Evolutionary conservation across 2,797 vertebrate genomes (phyloP).

Genomic region (Intellagama lesueurii): DNA sequence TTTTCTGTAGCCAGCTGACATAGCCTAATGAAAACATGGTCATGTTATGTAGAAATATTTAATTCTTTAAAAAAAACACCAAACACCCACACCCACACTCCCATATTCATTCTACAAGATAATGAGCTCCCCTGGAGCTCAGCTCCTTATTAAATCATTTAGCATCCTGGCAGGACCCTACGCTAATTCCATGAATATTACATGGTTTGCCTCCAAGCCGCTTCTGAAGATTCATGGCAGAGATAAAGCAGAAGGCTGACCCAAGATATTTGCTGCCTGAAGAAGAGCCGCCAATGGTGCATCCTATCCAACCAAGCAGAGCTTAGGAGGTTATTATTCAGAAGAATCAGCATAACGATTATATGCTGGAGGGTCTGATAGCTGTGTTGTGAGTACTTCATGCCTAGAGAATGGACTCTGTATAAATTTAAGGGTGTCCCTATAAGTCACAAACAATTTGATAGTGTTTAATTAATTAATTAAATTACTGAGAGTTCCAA

Average conservation of each 20-base stretch:
- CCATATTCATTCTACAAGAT: conserved; percentile 20
- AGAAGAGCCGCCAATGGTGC: not conserved
- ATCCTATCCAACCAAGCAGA: not conserved
- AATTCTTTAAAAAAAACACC: conserved; percentile 40
- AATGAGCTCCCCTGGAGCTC: conserved; percentile 28
- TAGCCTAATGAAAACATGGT: conserved; percentile 45
- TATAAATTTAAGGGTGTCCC: too few species aligned
- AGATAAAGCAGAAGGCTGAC: not conserved
- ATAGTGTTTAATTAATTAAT: too few species aligned
- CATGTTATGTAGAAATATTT: conserved; percentile 45
- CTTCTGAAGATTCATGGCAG: conserved; percentile 42
- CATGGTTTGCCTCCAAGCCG: conserved; percentile 39
- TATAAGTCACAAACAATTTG: too few species aligned
- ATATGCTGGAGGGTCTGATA: not conserved
- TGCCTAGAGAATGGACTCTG: too few species aligned
- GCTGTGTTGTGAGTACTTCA: too few species aligned
- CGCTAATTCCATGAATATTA: conserved; percentile 44
- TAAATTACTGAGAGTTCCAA: too few species aligned
- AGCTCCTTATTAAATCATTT: conserved; percentile 38
- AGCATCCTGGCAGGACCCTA: conserved; percentile 24
- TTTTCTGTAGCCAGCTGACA: conserved; percentile 51
- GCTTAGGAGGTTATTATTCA: not conserved
- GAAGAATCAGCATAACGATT: not conserved
- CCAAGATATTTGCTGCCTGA: not conserved
- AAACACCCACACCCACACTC: conserved; percentile 26